Percentiles rank a stretch among this genome's conserved stretches.
Evolutionary conservation across 1,140 invertebrate species (phyloP).

Genomic region (Apocrypta bakeri): DNA sequence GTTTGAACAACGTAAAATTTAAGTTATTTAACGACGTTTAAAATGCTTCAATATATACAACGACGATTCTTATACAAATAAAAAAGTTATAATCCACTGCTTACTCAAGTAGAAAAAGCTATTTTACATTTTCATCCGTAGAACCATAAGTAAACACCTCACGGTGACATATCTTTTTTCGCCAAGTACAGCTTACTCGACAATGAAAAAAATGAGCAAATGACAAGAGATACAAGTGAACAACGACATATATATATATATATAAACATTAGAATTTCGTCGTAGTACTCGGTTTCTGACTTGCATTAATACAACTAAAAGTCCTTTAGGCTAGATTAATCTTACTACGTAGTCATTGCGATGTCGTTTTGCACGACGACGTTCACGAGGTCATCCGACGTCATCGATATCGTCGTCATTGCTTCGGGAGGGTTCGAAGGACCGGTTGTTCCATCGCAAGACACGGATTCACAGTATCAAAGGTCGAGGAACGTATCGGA

Average conservation of each 20-base stretch:
- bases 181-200: background rate
- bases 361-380: slow-evolving; percentile 16
- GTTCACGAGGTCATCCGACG: background rate
- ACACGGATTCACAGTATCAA: slow-evolving; percentile 59
- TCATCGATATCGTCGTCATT: background rate
- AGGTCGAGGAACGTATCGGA: slow-evolving; percentile 68
- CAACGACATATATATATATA: too few species aligned
- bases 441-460: background rate
- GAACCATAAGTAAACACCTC: background rate
- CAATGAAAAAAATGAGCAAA: background rate
- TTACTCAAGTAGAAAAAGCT: background rate
- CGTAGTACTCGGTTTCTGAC: too few species aligned
- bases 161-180: background rate
- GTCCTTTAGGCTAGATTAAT: background rate
- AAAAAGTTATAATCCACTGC: too few species aligned
- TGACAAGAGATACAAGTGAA: background rate
- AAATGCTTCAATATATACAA: too few species aligned
- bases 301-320: background rate
- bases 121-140: background rate
- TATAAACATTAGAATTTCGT: background rate
- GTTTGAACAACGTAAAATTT: too few species aligned
- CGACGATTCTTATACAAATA: too few species aligned
- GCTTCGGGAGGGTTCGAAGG: background rate
- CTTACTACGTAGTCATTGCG: slow-evolving; percentile 6
- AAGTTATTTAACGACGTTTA: too few species aligned